Evolutionary conservation across 2,113 vertebrate species (phyloP), one percentile per base, ranked within the genome.

Genomic region (Apaloderma vittatum): DNA sequence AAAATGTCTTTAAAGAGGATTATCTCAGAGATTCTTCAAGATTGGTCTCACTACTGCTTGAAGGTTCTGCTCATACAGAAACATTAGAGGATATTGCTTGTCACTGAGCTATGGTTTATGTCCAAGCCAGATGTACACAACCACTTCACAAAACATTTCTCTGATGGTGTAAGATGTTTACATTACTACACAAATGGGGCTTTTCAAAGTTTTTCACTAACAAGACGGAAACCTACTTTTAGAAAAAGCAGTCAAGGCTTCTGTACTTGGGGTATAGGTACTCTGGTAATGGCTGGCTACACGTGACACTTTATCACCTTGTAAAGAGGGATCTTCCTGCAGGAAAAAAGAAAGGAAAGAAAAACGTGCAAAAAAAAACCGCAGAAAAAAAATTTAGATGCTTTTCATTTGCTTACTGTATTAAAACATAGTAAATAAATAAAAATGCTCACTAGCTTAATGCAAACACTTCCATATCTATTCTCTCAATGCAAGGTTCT

Each of bases 271-370:
- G 29, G 6, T 55, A 9, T 3, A 6, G 21, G 11, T 32, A 36
- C 8, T 23, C 22, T 59, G 5, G 12, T 58, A 9, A 29, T 21
- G 48, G 1, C 21, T 65, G 43, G 30, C 40, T 73, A 61, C 5
- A 11, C 15, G 27, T 49, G 37, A 73, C 9, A 54, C 2, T 29
- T 76, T 46, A 26, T n/a, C 8, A 63, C 9, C 15, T 61, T 72
- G 15, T 29, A 12, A 86, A 17, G 6, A 83, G 17, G 27, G 2
- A 61, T 51, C 7, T 46, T 59, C 15, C 11, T 46, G 21, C 3
- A 40, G 11, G n/a, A 36, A 5, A 2, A 4, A 34, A 12, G 7
- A 6, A 2, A 11, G 6, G 14, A 9, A 19, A 26, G 13, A 4
- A 13, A 3, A 10, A 40, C 40, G 12, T 10, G 37, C 3, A 24